A percentile compares a stretch with the other conserved stretches of the same genome.
Conservation (phyloP, 2,797 vertebrate genomes). For the Sus cebifrons region DNA sequence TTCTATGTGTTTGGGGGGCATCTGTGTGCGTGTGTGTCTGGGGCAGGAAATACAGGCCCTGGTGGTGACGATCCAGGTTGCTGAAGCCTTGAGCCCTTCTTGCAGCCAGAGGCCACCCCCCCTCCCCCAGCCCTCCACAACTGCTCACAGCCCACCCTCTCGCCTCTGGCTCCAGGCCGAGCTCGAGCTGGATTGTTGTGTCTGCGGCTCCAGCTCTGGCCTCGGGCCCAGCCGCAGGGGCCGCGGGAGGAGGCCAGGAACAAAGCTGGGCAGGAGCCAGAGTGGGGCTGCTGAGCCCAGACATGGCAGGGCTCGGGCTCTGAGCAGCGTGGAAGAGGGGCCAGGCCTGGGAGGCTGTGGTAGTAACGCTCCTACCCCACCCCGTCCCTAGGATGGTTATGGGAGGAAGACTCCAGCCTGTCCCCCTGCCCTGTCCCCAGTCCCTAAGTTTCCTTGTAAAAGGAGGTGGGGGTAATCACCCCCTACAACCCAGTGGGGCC, state of each 20-base stretch:
- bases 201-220: constrained; percentile 83
- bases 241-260: constrained; percentile 76
- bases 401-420: neutral
- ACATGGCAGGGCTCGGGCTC: constrained; percentile 13
- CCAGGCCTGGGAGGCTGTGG: neutral
- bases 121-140: neutral
- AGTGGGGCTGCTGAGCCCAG: constrained; percentile 45
- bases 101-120: neutral
- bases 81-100: neutral
- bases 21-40: neutral
- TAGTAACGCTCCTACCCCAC: neutral
- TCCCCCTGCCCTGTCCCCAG: neutral
- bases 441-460: no score
- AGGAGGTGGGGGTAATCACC: no score
- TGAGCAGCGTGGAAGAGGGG: neutral
- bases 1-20: neutral
- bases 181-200: constrained; percentile 80
- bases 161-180: constrained; percentile 48
- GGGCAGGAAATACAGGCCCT: neutral
- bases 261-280: constrained; percentile 82
- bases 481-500: neutral
- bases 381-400: neutral
- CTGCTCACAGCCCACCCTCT: neutral
- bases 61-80: neutral
- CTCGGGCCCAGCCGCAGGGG: constrained; percentile 76